A percentile compares a stretch with the other conserved stretches of the same genome.
phyloP scores from a whole-genome alignment of 2,888 invertebrate species.

The Furcula furcula region DNA sequence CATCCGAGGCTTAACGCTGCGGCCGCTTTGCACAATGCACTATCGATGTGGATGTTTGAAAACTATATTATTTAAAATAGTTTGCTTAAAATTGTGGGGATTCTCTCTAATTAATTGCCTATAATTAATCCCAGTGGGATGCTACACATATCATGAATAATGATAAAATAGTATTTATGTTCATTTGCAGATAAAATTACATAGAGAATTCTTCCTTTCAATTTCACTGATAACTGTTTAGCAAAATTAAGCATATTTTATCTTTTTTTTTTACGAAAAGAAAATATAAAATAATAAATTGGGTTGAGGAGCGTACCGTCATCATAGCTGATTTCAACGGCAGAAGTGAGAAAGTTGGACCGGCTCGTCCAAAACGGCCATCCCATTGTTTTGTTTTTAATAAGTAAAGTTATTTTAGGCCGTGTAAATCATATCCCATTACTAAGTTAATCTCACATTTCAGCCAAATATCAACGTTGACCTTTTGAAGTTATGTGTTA shows the following conservation, averaged over 20 bases:
- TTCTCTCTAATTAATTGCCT: too few species aligned
- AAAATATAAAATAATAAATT: conserved; percentile 1
- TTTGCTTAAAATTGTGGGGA: too few species aligned
- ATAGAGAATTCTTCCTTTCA: too few species aligned
- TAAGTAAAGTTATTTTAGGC: conserved; percentile 41
- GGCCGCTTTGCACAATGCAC: conserved; percentile 41
- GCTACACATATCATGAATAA: too few species aligned
- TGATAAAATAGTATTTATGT: too few species aligned
- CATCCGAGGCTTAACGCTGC: conserved; percentile 44
- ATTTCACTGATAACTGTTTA: conserved; percentile 18
- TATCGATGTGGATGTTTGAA: conserved; percentile 44
- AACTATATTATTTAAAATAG: conserved; percentile 33
- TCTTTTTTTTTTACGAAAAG: too few species aligned
- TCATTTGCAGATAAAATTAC: too few species aligned
- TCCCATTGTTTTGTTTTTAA: conserved; percentile 25
- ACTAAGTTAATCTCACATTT: conserved; percentile 42
- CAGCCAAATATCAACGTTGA: conserved; percentile 32
- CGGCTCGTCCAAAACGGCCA: not conserved
- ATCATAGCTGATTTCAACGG: not conserved
- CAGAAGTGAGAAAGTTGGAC: conserved; percentile 1
- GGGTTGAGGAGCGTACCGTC: not conserved
- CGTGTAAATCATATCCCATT: conserved; percentile 34
- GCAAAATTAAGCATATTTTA: conserved; percentile 1
- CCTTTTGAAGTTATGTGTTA: conserved; percentile 32
- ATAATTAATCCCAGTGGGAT: too few species aligned